phyloP scores from a whole-genome alignment of 2,113 vertebrate genomes.

The Ptilonorhynchus violaceus region DNA sequence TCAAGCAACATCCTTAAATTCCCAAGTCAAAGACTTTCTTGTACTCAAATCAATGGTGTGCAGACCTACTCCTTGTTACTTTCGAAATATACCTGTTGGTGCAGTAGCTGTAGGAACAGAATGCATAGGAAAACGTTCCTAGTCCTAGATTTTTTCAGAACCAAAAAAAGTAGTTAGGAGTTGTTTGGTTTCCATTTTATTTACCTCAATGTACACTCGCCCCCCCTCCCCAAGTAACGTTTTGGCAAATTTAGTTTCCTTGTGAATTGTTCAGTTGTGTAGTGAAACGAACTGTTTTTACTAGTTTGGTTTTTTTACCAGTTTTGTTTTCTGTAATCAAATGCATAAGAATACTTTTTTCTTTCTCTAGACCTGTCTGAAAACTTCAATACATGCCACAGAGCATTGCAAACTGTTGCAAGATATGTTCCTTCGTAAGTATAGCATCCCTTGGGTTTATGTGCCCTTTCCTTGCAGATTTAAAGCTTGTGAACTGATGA shows the following conservation, averaged over 20 bases:
- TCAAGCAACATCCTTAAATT: background rate
- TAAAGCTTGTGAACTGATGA: background rate
- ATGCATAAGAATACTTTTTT: background rate
- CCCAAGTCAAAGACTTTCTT: background rate
- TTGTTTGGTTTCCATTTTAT: background rate
- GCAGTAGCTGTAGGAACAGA: background rate
- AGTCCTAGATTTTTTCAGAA: background rate
- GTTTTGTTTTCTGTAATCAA: background rate
- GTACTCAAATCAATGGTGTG: background rate
- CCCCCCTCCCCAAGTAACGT: background rate
- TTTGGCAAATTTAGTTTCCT: background rate
- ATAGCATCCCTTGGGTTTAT: background rate
- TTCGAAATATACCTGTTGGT: background rate
- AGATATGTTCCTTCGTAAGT: constrained; percentile 97
- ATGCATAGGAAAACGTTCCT: background rate
- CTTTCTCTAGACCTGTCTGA: constrained; percentile 78
- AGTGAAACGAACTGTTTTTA: background rate
- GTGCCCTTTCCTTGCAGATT: background rate
- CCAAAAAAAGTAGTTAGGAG: background rate
- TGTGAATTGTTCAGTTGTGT: background rate
- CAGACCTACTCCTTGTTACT: background rate
- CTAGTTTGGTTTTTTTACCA: background rate
- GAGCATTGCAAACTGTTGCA: constrained; percentile 87
- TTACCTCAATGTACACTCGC: background rate
- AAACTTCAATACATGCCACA: constrained; percentile 88